Evolutionary conservation across 1,140 invertebrate genomes (phyloP).

Genomic region (Laupala kohalensis): DNA sequence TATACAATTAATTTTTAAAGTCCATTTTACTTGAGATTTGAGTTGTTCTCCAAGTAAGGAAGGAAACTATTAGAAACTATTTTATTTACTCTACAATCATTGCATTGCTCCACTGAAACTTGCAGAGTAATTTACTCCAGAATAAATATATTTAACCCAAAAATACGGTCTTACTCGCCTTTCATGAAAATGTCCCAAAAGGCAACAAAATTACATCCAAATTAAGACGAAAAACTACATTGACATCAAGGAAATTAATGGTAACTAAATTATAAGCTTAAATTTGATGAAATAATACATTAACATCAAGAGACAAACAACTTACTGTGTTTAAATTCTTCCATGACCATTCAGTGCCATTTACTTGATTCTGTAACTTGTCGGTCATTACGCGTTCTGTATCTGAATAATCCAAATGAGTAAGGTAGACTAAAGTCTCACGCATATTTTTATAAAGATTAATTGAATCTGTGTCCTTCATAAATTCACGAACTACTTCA

Average conservation of each 20-base stretch:
- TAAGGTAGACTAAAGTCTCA: conserved; percentile 96
- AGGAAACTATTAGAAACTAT: too few species aligned
- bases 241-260: neutral
- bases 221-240: neutral
- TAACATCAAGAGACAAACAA: conserved; percentile 4
- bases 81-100: too few species aligned
- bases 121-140: too few species aligned
- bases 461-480: conserved; percentile 99
- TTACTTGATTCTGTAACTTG: conserved; percentile 97
- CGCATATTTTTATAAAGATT: conserved; percentile 99
- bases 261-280: neutral
- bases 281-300: neutral
- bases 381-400: conserved; percentile 99
- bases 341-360: conserved; percentile 99
- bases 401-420: conserved; percentile 95
- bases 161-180: too few species aligned
- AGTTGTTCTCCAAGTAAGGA: too few species aligned
- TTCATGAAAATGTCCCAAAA: too few species aligned
- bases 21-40: too few species aligned
- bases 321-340: conserved; percentile 93
- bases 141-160: too few species aligned
- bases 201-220: too few species aligned
- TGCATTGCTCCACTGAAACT: too few species aligned
- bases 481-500: conserved; percentile 97
- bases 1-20: too few species aligned